Conservation (phyloP, 2,113 vertebrate genomes). For the Pachycephala philippinensis region DNA sequence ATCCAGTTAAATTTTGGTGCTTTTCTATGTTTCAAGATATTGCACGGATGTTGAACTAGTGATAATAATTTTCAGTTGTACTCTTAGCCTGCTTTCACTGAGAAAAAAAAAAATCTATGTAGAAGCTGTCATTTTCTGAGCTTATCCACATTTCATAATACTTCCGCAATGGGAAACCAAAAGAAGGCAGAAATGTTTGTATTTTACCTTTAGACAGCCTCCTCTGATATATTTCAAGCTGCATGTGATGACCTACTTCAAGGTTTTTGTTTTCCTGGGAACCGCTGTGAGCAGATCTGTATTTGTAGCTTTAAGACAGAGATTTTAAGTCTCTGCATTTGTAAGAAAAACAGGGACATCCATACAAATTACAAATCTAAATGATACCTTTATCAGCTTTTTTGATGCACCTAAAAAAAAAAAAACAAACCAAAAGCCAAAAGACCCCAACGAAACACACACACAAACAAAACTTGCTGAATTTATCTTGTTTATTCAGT, state of each 20-base stretch:
- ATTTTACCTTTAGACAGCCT: not conserved
- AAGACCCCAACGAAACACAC: not conserved
- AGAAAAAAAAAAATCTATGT: not conserved
- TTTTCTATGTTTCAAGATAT: not conserved
- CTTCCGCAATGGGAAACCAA: not conserved
- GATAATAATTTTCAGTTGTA: not conserved
- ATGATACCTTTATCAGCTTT: not conserved
- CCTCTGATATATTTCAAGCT: not conserved
- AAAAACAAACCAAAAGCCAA: fast-evolving
- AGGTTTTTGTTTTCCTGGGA: not conserved
- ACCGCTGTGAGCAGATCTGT: not conserved
- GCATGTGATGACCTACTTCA: not conserved
- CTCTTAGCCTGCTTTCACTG: not conserved
- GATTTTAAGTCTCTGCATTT: not conserved
- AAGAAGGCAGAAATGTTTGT: not conserved
- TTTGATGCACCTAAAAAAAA: not conserved
- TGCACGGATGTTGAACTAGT: not conserved
- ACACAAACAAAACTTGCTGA: not conserved
- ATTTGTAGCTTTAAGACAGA: not conserved
- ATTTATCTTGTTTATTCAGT: not conserved
- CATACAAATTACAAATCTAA: not conserved
- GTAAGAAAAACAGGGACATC: not conserved
- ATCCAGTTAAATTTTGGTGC: not conserved
- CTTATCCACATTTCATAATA: not conserved
- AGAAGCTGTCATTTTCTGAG: not conserved